phyloP scores from a whole-genome alignment of 1,140 invertebrate genomes.

The Stenopsyche tienmushanensis region DNA sequence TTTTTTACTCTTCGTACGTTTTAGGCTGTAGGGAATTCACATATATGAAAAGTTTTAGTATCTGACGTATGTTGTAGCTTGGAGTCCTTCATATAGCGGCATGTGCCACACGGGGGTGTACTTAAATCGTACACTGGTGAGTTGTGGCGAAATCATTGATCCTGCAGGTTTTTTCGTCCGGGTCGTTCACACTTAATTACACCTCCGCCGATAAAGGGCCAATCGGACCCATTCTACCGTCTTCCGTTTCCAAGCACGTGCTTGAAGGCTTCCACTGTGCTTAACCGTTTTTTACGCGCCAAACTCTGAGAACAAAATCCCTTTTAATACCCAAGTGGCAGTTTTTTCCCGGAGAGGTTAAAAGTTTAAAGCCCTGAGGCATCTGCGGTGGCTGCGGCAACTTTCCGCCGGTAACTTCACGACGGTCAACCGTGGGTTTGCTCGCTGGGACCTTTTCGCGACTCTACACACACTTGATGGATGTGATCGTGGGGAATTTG shows the following conservation, averaged over 20 bases:
- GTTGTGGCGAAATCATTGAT: not conserved
- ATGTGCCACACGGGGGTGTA: no score
- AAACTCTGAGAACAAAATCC: constrained; percentile 20
- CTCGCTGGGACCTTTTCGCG: constrained; percentile 11
- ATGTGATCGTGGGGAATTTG: constrained; percentile 2
- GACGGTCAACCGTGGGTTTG: constrained; percentile 18
- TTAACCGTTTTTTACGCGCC: not conserved
- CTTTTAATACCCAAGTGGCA: constrained; percentile 22
- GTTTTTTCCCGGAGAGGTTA: constrained; percentile 22
- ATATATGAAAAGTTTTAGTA: no score
- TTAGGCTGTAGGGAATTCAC: no score
- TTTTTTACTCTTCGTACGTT: no score
- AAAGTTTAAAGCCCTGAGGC: constrained; percentile 37
- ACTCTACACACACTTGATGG: constrained; percentile 9
- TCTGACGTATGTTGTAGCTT: no score
- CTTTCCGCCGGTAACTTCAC: constrained; percentile 9
- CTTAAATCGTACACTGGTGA: no score
- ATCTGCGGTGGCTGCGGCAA: constrained; percentile 23
- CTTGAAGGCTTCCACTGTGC: not conserved
- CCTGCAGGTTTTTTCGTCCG: not conserved
- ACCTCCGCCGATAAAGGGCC: not conserved
- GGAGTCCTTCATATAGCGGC: no score
- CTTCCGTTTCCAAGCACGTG: not conserved
- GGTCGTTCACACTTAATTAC: not conserved
- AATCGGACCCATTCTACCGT: not conserved